Evolutionary conservation across 92 coral and sea anemone genomes (phyloP).

Genomic region (Porites lobata): DNA sequence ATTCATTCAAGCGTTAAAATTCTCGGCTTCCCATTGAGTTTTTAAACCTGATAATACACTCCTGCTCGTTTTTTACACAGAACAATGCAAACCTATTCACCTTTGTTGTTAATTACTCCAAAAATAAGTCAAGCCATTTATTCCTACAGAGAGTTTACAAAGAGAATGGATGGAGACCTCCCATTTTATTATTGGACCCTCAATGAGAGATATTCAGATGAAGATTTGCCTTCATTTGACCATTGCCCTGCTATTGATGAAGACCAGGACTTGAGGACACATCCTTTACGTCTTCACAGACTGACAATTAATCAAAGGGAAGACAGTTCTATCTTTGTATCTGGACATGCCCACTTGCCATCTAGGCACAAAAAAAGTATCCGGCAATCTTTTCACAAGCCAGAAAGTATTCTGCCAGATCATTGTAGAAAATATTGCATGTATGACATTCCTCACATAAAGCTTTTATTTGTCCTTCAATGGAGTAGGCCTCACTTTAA

Average conservation of each 20-base stretch:
- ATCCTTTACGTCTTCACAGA: conserved; percentile 79
- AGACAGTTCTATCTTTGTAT: conserved; percentile 1
- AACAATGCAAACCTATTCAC: too few species aligned
- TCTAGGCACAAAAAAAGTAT: conserved; percentile 5
- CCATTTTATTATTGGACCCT: conserved; percentile 39
- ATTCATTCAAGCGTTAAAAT: too few species aligned
- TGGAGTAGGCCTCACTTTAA: too few species aligned
- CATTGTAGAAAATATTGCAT: not conserved
- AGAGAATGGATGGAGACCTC: conserved; percentile 68
- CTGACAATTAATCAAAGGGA: conserved; percentile 27
- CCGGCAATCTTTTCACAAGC: conserved; percentile 7
- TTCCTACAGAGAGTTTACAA: conserved; percentile 55
- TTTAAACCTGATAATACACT: too few species aligned
- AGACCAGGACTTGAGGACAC: conserved; percentile 56
- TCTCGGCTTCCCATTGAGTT: too few species aligned
- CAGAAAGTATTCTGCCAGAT: conserved; percentile 33
- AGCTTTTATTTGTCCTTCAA: too few species aligned
- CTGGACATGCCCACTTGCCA: conserved; percentile 1
- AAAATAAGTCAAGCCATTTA: too few species aligned
- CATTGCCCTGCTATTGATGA: conserved; percentile 60
- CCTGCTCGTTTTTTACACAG: too few species aligned
- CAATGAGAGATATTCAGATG: conserved; percentile 64
- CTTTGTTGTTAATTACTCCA: too few species aligned
- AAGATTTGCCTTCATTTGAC: conserved; percentile 66
- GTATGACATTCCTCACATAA: too few species aligned